A percentile compares a stretch with the other conserved stretches of the same genome.
phyloP scores from a whole-genome alignment of 2,888 invertebrate species.

The Scrobipalpa costella region DNA sequence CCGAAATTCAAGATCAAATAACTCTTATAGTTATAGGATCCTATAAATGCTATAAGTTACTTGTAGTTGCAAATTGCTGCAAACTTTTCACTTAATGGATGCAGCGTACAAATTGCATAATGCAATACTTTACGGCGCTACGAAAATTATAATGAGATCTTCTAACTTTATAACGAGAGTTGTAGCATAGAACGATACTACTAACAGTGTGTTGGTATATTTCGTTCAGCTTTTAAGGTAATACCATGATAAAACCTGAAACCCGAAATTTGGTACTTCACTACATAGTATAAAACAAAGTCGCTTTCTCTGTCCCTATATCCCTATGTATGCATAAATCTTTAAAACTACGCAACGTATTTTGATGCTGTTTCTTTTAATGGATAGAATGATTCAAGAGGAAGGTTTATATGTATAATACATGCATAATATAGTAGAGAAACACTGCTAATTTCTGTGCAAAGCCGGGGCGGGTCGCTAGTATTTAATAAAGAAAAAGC shows the following conservation, averaged over 20 bases:
- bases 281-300: too few species aligned
- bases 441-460: too few species aligned
- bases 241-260: not conserved
- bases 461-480: too few species aligned
- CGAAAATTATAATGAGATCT: slow-evolving; percentile 25
- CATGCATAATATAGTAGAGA: too few species aligned
- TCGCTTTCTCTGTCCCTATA: too few species aligned
- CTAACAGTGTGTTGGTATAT: not conserved
- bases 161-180: slow-evolving; percentile 11
- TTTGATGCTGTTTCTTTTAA: too few species aligned
- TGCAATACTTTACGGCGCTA: slow-evolving; percentile 32
- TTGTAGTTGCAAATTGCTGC: slow-evolving; percentile 46
- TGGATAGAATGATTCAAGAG: too few species aligned
- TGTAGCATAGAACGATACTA: not conserved
- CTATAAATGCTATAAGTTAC: slow-evolving; percentile 33
- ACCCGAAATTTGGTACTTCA: too few species aligned
- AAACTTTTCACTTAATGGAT: slow-evolving; percentile 49
- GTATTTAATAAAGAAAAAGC: too few species aligned
- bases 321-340: too few species aligned
- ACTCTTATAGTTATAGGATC: slow-evolving; percentile 48
- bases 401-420: too few species aligned
- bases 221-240: not conserved
- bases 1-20: slow-evolving; percentile 42
- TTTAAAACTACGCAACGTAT: too few species aligned
- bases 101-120: slow-evolving; percentile 45